Percentiles rank a stretch among this genome's conserved stretches.
Conservation (phyloP, 2,113 vertebrate genomes). For the Excalfactoria chinensis region DNA sequence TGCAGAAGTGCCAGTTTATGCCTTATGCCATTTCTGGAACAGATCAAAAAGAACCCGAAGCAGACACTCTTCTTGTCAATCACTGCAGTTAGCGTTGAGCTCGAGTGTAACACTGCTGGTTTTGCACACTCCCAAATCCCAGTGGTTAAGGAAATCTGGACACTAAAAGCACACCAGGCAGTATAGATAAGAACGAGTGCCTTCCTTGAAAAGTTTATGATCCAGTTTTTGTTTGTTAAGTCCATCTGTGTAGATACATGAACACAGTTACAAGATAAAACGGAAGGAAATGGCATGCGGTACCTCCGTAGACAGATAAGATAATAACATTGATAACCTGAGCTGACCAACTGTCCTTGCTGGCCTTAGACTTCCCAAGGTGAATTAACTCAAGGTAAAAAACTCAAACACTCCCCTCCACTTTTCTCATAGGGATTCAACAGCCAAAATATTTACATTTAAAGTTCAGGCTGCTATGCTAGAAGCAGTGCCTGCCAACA, state of each 20-base stretch:
- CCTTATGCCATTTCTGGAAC: background rate
- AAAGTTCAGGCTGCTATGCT: conserved; percentile 40
- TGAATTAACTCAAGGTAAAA: conserved; percentile 36
- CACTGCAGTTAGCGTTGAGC: background rate
- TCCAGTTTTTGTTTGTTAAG: background rate
- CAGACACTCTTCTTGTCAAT: background rate
- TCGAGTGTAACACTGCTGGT: background rate
- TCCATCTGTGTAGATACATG: background rate
- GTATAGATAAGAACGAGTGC: background rate
- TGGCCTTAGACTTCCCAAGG: background rate
- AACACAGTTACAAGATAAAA: background rate
- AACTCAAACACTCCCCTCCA: background rate
- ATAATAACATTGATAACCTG: background rate
- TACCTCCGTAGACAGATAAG: background rate
- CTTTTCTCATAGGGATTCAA: background rate
- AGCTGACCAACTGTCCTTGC: conserved; percentile 35
- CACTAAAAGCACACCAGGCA: background rate
- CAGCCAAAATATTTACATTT: conserved; percentile 43
- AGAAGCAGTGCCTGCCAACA: background rate
- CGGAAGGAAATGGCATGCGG: background rate
- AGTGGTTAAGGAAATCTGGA: background rate
- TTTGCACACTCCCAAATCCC: background rate
- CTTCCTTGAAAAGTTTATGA: conserved; percentile 15
- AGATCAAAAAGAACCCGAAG: background rate
- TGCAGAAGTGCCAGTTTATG: background rate